A percentile compares a stretch with the other conserved stretches of the same genome.
phyloP scores from a whole-genome alignment of 2,113 vertebrate species.

The Seriola aureovittata region DNA sequence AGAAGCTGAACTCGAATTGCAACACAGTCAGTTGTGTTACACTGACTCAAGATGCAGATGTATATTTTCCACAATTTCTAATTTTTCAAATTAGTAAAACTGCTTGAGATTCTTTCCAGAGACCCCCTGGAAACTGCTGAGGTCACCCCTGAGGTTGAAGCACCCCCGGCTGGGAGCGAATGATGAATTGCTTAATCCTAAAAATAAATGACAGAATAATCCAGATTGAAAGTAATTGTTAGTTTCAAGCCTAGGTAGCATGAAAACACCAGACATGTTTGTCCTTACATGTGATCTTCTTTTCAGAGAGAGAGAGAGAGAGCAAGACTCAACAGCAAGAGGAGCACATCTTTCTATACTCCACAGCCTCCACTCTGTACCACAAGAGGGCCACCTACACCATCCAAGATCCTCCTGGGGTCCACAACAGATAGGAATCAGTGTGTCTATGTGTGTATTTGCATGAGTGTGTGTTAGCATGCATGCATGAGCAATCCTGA shows the following conservation, averaged over 20 bases:
- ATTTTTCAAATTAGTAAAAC: background rate
- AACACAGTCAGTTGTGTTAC: background rate
- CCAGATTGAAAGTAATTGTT: background rate
- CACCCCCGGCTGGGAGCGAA: background rate
- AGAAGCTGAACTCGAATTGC: background rate
- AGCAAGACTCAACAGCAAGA: background rate
- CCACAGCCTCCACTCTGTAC: conserved; percentile 46
- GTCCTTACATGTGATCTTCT: background rate
- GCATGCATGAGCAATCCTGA: conserved; percentile 78
- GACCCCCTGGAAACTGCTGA: background rate
- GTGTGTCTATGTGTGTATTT: conserved; percentile 56
- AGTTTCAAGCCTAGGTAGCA: background rate
- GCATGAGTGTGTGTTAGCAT: conserved; percentile 69
- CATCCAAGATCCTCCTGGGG: conserved; percentile 63
- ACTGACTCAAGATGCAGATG: background rate
- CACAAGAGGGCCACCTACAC: conserved; percentile 81
- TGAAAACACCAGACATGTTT: background rate
- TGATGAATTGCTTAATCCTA: background rate
- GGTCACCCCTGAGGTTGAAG: background rate
- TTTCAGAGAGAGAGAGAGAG: background rate
- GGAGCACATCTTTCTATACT: background rate
- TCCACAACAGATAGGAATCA: conserved; percentile 57
- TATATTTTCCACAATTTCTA: background rate
- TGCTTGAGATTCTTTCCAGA: background rate
- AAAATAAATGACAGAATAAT: background rate